These are phyloP conservation scores for Chitala chitala DNA, from an alignment of 2,113 vertebrate species.

Conservation along the genomic window DNA sequence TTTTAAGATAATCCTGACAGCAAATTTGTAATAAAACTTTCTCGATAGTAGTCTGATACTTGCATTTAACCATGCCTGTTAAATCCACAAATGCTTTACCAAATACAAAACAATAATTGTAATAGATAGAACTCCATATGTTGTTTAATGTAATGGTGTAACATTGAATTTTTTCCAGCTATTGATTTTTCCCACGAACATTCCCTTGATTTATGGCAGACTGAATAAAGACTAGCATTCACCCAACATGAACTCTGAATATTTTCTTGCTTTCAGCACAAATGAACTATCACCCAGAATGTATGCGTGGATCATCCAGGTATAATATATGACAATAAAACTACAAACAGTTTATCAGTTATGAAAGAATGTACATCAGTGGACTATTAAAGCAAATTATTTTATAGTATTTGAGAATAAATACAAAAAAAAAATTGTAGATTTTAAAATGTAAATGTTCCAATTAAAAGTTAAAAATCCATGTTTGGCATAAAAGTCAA, in stretches of 20 bases:
- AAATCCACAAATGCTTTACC: slow-evolving; percentile 13
- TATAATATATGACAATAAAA: background rate
- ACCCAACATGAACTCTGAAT: no score
- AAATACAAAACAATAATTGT: slow-evolving; percentile 54
- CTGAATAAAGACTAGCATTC: no score
- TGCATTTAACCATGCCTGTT: background rate
- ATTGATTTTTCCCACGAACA: slow-evolving; percentile 18
- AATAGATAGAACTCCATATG: slow-evolving; percentile 40
- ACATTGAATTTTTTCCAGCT: slow-evolving; percentile 39
- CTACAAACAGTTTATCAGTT: slow-evolving; percentile 6
- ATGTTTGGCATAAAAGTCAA: no score
- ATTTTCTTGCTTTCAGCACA: slow-evolving; percentile 44
- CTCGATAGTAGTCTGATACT: background rate
- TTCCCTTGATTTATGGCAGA: slow-evolving; percentile 58
- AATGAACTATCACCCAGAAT: slow-evolving; percentile 49
- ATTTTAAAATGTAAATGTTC: no score
- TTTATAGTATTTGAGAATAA: no score
- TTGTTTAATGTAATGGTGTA: slow-evolving; percentile 54
- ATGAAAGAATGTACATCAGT: slow-evolving; percentile 15
- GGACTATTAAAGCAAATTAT: slow-evolving; percentile 5
- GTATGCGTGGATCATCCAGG: background rate
- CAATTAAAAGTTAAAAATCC: no score
- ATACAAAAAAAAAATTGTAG: no score
- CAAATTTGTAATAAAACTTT: background rate
- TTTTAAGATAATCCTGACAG: background rate